phyloP scores from a whole-genome alignment of 2,797 vertebrate species.

The Diglossa cyanea region DNA sequence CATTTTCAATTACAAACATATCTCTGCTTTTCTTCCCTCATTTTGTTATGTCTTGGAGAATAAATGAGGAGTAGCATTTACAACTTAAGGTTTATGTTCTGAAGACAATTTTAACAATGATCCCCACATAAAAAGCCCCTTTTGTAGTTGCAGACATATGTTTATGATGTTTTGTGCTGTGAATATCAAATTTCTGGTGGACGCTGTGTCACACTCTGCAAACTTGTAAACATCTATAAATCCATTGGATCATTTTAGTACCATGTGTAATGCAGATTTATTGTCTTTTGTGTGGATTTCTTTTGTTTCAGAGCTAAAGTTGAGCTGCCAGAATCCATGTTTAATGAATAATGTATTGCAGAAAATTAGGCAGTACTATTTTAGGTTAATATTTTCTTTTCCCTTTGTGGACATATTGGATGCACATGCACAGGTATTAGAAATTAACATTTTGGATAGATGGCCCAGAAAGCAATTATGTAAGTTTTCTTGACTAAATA shows the following conservation, averaged over 20 bases:
- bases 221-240: slow-evolving; percentile 63
- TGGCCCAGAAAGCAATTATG: neutral
- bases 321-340: slow-evolving; percentile 32
- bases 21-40: slow-evolving; percentile 72
- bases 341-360: slow-evolving; percentile 40
- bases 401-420: neutral
- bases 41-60: slow-evolving; percentile 74
- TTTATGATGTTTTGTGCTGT: slow-evolving; percentile 61
- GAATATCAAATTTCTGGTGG: slow-evolving; percentile 64
- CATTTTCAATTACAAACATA: slow-evolving; percentile 79
- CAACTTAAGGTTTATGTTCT: slow-evolving; percentile 69
- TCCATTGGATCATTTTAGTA: slow-evolving; percentile 64
- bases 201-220: slow-evolving; percentile 57
- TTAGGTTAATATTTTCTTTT: slow-evolving; percentile 50
- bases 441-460: neutral
- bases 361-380: slow-evolving; percentile 32
- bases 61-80: slow-evolving; percentile 69
- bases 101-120: slow-evolving; percentile 69
- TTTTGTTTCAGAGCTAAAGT: slow-evolving; percentile 47
- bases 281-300: slow-evolving; percentile 65
- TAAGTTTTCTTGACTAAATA: neutral
- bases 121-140: slow-evolving; percentile 48
- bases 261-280: slow-evolving; percentile 66
- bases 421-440: neutral
- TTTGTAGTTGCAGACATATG: slow-evolving; percentile 67